Base-by-base conservation (phyloP, 2,113 vertebrate genomes). In the Crypturellus undulatus region DNA sequence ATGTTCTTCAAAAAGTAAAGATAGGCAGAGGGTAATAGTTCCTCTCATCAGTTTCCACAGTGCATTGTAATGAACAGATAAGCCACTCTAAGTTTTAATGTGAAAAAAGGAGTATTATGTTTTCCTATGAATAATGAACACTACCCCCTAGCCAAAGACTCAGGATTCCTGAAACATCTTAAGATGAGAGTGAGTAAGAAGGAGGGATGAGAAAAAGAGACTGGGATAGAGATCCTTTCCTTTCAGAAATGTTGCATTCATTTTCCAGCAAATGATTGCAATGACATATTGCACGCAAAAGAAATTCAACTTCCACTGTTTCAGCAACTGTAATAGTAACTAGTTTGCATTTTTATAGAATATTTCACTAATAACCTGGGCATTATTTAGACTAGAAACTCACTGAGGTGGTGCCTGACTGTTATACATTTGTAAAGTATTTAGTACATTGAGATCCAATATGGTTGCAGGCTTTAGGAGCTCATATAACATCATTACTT, bases 81-180 rank as follows among this genome's bases (percentile, higher is more conserved):
- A 82, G 60, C 24, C 10, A 64, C 76, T 82, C 28, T 87, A 49
- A 58, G 18, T 60, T 63, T 42, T 30, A 36, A 3, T 0, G 20
- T 15, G 43, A 54, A 12, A 32, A 77, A 60, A 85, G 0, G 36
- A 78, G 16, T 22, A 5, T 20, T 78, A 14, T 15, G 8, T 76
- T 92, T 94, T 6, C 0, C 4, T 76, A 10, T 2, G 19, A 58
- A 30, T 54, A 70, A 73, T 1, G 3, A 85, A 67, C 32, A 4
- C 4, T 2, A 43, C 8, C 32, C 5, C 1, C 2, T 0, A 17
- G 49, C 3, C 21, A 67, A 86, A 60, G 10, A 3, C 19, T 9
- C 69, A 72, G 63, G 19, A 68, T 26, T 86, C 26, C 26, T 81
- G 47, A 83, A 86, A 78, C 18, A n/a, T n/a, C n/a, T n/a, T n/a